Percentiles rank a stretch among this genome's conserved stretches.
These are phyloP conservation scores for Picathartes gymnocephalus DNA, from an alignment of 2,113 vertebrate species.

Conservation along the genomic window DNA sequence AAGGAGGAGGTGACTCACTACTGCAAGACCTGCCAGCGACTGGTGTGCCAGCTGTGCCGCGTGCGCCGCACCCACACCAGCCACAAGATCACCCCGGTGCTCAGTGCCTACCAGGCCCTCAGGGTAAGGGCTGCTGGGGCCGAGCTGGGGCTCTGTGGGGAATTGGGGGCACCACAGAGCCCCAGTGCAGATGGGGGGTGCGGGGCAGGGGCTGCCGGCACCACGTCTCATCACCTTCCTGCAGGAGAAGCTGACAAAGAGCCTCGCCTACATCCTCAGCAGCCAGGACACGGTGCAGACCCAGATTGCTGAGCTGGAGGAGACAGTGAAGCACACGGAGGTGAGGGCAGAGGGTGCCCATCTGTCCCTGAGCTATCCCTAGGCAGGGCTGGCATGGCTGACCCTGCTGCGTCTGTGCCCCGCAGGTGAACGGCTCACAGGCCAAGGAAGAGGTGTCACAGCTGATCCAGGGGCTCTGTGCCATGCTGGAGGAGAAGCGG, in stretches of 20 bases:
- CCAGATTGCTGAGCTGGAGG: slow-evolving; percentile 90
- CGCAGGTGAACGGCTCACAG: slow-evolving; percentile 82
- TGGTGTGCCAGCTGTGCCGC: slow-evolving; percentile 90
- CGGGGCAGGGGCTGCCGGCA: fast-evolving
- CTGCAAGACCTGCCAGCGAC: slow-evolving; percentile 88
- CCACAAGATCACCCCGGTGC: slow-evolving; percentile 90
- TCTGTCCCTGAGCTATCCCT: not conserved
- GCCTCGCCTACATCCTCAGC: slow-evolving; percentile 86
- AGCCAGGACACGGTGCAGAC: slow-evolving; percentile 90
- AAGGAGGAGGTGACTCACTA: slow-evolving; percentile 93
- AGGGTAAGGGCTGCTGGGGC: slow-evolving; percentile 74
- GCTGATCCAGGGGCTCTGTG: slow-evolving; percentile 81
- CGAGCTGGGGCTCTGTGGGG: not conserved
- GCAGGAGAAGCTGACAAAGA: slow-evolving; percentile 92
- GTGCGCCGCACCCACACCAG: slow-evolving; percentile 86
- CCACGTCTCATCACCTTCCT: not conserved
- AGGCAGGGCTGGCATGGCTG: not conserved
- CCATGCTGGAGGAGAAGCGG: slow-evolving; percentile 84
- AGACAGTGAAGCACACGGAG: slow-evolving; percentile 88
- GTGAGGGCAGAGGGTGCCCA: slow-evolving; percentile 52
- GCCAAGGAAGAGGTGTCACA: slow-evolving; percentile 86
- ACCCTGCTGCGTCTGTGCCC: not conserved
- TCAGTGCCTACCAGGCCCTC: slow-evolving; percentile 91
- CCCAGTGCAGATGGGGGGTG: not conserved
- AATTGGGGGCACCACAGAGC: not conserved